Evolutionary conservation across 1,140 invertebrate species (phyloP), one percentile per base, ranked within the genome.

Genomic region (Pseudomyrmex dendroicus): DNA sequence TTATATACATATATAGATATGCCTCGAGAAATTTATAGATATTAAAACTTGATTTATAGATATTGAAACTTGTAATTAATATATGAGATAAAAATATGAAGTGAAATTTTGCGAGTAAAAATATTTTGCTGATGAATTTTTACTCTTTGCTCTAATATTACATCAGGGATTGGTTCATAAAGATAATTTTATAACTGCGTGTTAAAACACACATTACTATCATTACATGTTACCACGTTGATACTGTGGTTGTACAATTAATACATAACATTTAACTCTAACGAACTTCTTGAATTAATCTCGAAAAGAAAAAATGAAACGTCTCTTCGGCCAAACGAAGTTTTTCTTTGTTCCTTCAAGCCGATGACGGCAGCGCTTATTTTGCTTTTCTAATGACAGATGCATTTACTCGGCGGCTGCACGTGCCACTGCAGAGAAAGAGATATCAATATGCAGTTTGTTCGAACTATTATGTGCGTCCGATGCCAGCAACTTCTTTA

Each of bases 371-470:
- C 70, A 70, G 76, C 20, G 76, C 44, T 78, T 78, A 78, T 78
- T 78, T 78, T 70, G 64, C 54, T 54, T 54, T 44, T 70, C 52
- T 78, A 78, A 78, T 78, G 76, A 78, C 64, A 70, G 52, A 78
- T 68, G 9, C 73, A 77, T 66, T 78, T 70, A 78, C 64, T 70
- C 25, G 76, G 13, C 74, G 62, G 13, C 64, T 64, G 57, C 76
- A 78, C 76, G 76, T 78, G 76, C 70, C 76, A 54, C 44, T 15
- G 48, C 35, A 22, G 61, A 76, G 17, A 46, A 54, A 25, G 64
- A 44, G 64, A 52, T 78, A 70, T 78, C 76, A 70, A 78, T 78
- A 70, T 57, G 52, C 17, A 68, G 76, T 78, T 78, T 68, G 64
- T 78, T 78, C 76, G 44, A 78, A 48, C 63, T 57, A 57, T 22